Percentiles rank a stretch among this genome's conserved stretches.
These are phyloP conservation scores for Ephestia elutella DNA, from an alignment of 1,140 invertebrate species.

Conservation along the genomic window DNA sequence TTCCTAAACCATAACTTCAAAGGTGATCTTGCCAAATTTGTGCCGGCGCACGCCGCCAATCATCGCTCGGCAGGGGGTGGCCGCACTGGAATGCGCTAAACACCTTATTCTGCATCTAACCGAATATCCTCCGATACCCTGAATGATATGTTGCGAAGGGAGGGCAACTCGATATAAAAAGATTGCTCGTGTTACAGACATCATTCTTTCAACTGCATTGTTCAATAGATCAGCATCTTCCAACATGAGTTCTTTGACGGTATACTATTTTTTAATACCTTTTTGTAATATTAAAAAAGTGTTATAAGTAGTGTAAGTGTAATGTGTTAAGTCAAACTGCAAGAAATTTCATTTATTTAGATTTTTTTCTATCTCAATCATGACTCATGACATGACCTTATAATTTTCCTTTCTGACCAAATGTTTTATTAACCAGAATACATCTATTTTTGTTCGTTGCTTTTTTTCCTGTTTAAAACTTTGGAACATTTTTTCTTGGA, in stretches of 20 bases:
- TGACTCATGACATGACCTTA: too few relatives aligned
- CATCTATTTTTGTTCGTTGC: too few relatives aligned
- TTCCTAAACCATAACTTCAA: neutral
- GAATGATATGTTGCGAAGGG: conserved; percentile 23
- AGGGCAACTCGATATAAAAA: conserved; percentile 29
- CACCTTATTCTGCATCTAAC: conserved; percentile 18
- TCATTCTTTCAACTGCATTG: conserved; percentile 21
- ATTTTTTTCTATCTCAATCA: too few relatives aligned
- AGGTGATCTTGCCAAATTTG: conserved; percentile 15
- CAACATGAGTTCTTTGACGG: conserved; percentile 22
- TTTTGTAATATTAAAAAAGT: neutral
- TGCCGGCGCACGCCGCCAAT: conserved; percentile 15
- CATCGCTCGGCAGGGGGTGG: conserved; percentile 24
- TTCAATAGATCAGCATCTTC: conserved; percentile 13
- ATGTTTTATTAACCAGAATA: too few relatives aligned
- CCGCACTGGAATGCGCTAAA: conserved; percentile 23
- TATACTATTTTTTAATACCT: conserved; percentile 10
- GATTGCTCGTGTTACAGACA: conserved; percentile 18
- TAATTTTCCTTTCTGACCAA: too few relatives aligned
- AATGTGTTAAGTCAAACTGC: too few relatives aligned
- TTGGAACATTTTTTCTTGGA: too few relatives aligned
- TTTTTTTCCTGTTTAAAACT: too few relatives aligned
- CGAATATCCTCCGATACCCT: conserved; percentile 18
- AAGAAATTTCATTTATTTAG: too few relatives aligned
- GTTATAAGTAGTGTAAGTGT: too few relatives aligned